These are phyloP conservation scores for Penaeus japonicus DNA, from an alignment of 1,140 invertebrate species.

Conservation along the genomic window DNA sequence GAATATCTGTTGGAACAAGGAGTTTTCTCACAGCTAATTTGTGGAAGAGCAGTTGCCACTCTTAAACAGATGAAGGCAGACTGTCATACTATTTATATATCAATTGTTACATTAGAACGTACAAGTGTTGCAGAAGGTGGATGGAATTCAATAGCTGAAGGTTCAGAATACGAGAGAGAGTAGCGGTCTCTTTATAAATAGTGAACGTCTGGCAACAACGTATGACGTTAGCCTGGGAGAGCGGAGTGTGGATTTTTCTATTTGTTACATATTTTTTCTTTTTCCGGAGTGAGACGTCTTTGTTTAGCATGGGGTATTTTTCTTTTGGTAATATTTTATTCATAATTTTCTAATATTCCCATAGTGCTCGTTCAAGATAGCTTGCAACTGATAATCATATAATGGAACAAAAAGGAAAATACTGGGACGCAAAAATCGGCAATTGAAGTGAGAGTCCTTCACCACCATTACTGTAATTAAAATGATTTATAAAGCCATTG, in stretches of 20 bases:
- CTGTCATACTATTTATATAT: no score
- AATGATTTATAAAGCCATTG: background rate
- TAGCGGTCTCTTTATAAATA: background rate
- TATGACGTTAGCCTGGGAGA: constrained; percentile 19
- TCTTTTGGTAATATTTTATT: no score
- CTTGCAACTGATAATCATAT: no score
- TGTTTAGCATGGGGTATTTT: no score
- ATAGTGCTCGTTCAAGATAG: no score
- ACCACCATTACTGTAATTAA: background rate
- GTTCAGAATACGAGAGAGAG: background rate
- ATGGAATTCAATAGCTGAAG: background rate
- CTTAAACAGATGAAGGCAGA: background rate
- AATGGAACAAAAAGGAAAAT: background rate
- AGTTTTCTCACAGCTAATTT: constrained; percentile 28
- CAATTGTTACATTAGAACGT: background rate
- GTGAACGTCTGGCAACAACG: constrained; percentile 21
- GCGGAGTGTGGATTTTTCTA: constrained; percentile 30
- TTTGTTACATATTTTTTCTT: constrained; percentile 29
- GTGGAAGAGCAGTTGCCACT: background rate
- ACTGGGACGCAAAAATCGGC: constrained; percentile 18
- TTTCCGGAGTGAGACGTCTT: no score
- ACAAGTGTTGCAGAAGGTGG: background rate
- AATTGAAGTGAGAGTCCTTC: background rate
- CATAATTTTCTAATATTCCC: no score
- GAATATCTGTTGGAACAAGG: constrained; percentile 33